phyloP scores from a whole-genome alignment of 1,140 invertebrate species.

The Chironomus tepperi region DNA sequence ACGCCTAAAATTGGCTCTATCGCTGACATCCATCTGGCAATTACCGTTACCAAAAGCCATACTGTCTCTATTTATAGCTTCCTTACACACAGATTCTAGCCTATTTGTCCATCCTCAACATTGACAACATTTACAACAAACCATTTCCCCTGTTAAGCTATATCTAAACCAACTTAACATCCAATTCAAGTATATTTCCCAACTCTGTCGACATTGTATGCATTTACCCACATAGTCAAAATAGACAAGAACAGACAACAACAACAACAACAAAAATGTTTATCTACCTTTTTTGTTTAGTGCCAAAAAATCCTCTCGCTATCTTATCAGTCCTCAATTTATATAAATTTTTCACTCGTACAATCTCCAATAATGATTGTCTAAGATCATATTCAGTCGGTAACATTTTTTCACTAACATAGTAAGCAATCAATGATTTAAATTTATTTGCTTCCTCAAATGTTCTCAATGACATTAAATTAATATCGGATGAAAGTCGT shows the following conservation, averaged over 20 bases:
- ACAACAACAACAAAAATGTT: too few species aligned
- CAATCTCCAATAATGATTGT: not conserved
- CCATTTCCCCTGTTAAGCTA: too few species aligned
- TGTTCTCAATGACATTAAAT: not conserved
- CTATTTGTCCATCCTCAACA: too few species aligned
- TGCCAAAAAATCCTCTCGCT: not conserved
- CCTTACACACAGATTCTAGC: too few species aligned
- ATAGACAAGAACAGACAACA: not conserved
- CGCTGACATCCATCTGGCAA: too few species aligned
- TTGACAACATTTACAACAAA: too few species aligned
- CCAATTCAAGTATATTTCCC: too few species aligned
- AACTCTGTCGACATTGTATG: not conserved
- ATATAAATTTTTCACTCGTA: not conserved
- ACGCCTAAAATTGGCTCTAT: too few species aligned
- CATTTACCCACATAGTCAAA: too few species aligned
- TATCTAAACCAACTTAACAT: too few species aligned
- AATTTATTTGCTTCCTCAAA: slow-evolving; percentile 5
- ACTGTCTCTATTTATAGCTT: too few species aligned
- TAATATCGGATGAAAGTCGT: slow-evolving; percentile 7
- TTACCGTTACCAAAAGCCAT: too few species aligned
- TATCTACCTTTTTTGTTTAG: not conserved
- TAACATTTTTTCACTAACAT: not conserved
- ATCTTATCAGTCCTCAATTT: slow-evolving; percentile 1
- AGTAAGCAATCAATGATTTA: not conserved
- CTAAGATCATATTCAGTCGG: not conserved